phyloP scores from a whole-genome alignment of 1,140 invertebrate species.

The Carcinoscorpius rotundicauda region DNA sequence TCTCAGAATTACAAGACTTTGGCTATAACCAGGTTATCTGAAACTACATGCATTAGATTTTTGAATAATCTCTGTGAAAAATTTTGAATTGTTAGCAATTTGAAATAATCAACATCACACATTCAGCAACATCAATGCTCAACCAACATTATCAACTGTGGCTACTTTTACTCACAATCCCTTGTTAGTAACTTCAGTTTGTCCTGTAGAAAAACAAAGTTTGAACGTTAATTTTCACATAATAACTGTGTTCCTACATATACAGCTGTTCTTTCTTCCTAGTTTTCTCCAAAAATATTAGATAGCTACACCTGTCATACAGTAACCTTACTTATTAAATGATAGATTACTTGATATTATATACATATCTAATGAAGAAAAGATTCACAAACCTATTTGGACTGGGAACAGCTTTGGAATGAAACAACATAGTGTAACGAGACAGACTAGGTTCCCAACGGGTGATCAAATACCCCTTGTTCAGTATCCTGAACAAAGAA shows the following conservation, averaged over 20 bases:
- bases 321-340: not conserved
- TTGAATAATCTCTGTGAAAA: too few species aligned
- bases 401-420: conserved; percentile 48
- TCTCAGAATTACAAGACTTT: too few species aligned
- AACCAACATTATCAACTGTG: too few species aligned
- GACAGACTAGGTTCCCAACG: conserved; percentile 25
- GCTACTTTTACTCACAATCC: too few species aligned
- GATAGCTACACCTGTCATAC: not conserved
- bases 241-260: not conserved
- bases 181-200: too few species aligned
- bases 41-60: too few species aligned
- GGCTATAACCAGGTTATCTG: too few species aligned
- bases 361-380: not conserved
- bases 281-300: not conserved
- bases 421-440: conserved; percentile 58
- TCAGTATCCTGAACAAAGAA: conserved; percentile 8
- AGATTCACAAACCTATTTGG: conserved; percentile 40
- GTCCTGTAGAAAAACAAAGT: not conserved
- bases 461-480: conserved; percentile 18
- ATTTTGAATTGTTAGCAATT: too few species aligned
- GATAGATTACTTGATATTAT: not conserved
- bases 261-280: not conserved
- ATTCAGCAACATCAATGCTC: too few species aligned
- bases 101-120: too few species aligned
- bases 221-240: not conserved